Evolutionary conservation across 2,113 vertebrate genomes (phyloP), one percentile per base, ranked within the genome.

Genomic region (Henicopernis longicauda): DNA sequence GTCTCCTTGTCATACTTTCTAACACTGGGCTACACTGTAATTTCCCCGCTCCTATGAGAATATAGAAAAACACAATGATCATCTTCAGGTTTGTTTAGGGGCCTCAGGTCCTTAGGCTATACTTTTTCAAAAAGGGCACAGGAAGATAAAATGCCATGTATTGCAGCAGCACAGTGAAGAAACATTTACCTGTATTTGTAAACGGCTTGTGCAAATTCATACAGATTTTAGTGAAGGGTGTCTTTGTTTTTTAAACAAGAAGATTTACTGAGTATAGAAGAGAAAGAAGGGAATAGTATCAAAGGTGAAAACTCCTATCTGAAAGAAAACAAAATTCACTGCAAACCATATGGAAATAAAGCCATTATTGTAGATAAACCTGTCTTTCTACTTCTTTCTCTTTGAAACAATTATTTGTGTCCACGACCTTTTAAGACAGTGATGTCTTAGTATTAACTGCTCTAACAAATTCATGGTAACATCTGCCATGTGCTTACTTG

Each of bases 401-500:
- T 95, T 47, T 89, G 36, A 95, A 96, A 85, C 49, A 78, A 87
- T 78, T 80, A 63, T 31, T 54, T 81, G 13, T 71, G 61, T 81
- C 70, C 29, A 66, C 27, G 80, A 31, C 34, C n/a, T 94, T 93
- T 63, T 82, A 22, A 20, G 55, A 57, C 7, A 63, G n/a, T 59
- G 19, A 89, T 90, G 29, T 86, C 63, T 74, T 65, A 69, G 47
- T 73, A 94, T 73, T 71, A 91, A 86, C 71, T 38, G 69, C 17
- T 90, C 73, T 80, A 85, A 94, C 52, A 66, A 93, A 90, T 93
- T 47, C 71, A 58, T 47, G 25, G 58, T 85, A 93, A 90, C 65
- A 92, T 93, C 82, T 97, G 87, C 67, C 77, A 85, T 65, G 49
- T 45, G 80, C 82, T 96, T 85, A 79, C 54, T 72, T 80, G 65